Conservation (phyloP, 2,797 vertebrate species). For the Falco rusticolus region DNA sequence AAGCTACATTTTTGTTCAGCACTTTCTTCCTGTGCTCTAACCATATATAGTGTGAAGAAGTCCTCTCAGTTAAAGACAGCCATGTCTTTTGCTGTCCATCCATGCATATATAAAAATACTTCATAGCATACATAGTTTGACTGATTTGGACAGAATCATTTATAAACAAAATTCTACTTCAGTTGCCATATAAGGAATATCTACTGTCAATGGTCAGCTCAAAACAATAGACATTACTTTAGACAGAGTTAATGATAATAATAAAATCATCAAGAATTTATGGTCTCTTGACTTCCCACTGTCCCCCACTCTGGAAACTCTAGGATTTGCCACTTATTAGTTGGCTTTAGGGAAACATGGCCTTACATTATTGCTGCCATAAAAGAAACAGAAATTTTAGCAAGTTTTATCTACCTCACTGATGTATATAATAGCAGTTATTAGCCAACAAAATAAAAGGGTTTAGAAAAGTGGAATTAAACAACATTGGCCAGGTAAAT, state of each 20-base stretch:
- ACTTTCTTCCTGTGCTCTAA: neutral
- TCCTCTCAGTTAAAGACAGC: neutral
- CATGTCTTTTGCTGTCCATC: neutral
- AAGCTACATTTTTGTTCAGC: neutral
- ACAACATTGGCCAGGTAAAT: neutral
- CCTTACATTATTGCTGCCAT: neutral
- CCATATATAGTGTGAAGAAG: neutral
- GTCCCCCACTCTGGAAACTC: accelerated
- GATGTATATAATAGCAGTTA: neutral
- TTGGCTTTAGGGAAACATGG: neutral
- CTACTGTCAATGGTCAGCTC: neutral
- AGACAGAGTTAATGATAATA: neutral
- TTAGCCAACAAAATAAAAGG: neutral
- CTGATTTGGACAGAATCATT: neutral
- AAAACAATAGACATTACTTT: neutral
- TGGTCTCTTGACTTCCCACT: neutral
- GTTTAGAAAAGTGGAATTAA: neutral
- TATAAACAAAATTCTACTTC: neutral
- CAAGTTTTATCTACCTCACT: neutral
- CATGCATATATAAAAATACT: neutral
- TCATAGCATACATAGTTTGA: neutral
- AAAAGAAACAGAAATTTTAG: neutral
- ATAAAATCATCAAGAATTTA: neutral
- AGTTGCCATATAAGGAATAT: neutral
- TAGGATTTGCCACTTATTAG: neutral